phyloP scores from a whole-genome alignment of 2,113 vertebrate species.

The Sakesphorus luctuosus region DNA sequence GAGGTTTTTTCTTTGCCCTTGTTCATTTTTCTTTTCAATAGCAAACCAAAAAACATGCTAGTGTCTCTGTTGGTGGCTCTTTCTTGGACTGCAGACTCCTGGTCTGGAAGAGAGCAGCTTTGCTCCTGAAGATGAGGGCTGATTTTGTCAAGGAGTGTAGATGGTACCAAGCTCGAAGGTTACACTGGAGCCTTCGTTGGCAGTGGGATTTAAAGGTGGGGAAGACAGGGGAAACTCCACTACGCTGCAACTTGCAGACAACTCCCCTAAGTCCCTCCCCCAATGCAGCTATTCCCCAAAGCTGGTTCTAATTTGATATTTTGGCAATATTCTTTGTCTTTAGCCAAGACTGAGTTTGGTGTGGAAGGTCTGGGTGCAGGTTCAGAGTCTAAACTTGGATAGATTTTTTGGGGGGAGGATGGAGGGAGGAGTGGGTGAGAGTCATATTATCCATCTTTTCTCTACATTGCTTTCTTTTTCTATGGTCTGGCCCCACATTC shows the following conservation, averaged over 20 bases:
- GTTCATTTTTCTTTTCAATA: not conserved
- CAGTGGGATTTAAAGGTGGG: not conserved
- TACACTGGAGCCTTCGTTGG: not conserved
- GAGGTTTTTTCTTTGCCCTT: not conserved
- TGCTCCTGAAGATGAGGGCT: not conserved
- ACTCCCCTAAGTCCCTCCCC: not conserved
- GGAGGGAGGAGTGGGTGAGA: fast-evolving
- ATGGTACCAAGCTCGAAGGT: not conserved
- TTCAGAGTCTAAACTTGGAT: not conserved
- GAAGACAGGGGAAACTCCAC: not conserved
- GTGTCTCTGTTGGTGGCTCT: not conserved
- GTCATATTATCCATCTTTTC: not conserved
- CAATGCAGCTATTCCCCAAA: not conserved
- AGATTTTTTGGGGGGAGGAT: not conserved
- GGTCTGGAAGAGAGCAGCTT: not conserved
- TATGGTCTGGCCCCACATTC: no score
- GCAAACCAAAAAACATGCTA: not conserved
- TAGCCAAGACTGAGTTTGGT: not conserved
- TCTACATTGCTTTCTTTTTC: not conserved
- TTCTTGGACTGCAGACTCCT: not conserved
- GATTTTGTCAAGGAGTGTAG: not conserved
- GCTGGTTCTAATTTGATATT: not conserved
- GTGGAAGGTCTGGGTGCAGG: not conserved
- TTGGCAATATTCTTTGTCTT: not conserved
- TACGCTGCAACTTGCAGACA: not conserved